Percentiles rank a stretch among this genome's conserved stretches.
phyloP scores from a whole-genome alignment of 2,888 invertebrate species.

The Lithosia quadra region DNA sequence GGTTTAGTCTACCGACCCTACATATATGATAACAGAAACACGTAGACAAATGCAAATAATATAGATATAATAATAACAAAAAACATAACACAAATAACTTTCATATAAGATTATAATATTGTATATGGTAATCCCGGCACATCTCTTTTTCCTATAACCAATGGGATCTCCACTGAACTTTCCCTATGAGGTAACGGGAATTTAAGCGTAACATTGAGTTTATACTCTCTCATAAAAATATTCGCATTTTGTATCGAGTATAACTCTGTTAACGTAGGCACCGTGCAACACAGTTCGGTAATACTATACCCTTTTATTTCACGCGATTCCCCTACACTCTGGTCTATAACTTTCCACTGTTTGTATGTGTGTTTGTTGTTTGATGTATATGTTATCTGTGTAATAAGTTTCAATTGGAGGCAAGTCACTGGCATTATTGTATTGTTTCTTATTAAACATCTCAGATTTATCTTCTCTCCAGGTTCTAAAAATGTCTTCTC shows the following conservation, averaged over 20 bases:
- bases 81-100: too few relatives aligned
- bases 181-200: conserved; percentile 53
- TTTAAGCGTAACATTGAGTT: conserved; percentile 44
- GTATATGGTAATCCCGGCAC: background rate
- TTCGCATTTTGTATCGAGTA: conserved; percentile 52
- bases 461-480: conserved; percentile 30
- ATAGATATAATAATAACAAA: too few relatives aligned
- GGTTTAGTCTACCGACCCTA: too few relatives aligned
- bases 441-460: conserved; percentile 22
- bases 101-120: background rate
- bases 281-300: conserved; percentile 21
- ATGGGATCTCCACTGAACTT: conserved; percentile 45
- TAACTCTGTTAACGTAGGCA: conserved; percentile 41
- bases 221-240: conserved; percentile 46
- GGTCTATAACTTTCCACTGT: background rate
- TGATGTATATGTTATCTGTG: conserved; percentile 16
- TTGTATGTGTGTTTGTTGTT: background rate
- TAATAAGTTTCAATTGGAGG: conserved; percentile 21
- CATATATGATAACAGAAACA: too few relatives aligned
- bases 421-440: conserved; percentile 17
- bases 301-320: conserved; percentile 31
- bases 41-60: too few relatives aligned
- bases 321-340: background rate
- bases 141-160: conserved; percentile 48
- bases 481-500: conserved; percentile 29